These are phyloP conservation scores for Balanococcus diminutus DNA, from an alignment of 2,888 invertebrate species.

Conservation along the genomic window DNA sequence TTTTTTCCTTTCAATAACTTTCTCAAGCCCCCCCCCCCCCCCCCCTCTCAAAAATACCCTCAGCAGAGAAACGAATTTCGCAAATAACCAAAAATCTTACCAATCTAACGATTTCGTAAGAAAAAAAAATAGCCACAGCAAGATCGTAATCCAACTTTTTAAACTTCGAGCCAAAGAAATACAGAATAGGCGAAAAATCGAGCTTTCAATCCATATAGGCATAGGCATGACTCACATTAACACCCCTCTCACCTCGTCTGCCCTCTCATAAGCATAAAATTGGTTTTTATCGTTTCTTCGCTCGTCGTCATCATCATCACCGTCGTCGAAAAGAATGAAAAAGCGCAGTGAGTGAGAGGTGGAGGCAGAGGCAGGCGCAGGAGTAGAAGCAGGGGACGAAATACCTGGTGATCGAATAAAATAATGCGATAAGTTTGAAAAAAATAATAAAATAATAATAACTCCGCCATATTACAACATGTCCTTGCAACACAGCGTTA, in stretches of 20 bases:
- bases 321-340: background rate
- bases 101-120: background rate
- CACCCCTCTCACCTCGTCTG: background rate
- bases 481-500: slow-evolving; percentile 52
- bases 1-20: too few relatives aligned
- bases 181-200: too few relatives aligned
- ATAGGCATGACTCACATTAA: background rate
- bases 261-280: slow-evolving; percentile 10
- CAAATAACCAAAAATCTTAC: background rate
- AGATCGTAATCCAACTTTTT: slow-evolving; percentile 3
- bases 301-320: background rate
- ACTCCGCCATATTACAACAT: slow-evolving; percentile 48
- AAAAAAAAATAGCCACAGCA: too few relatives aligned
- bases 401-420: slow-evolving; percentile 39
- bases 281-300: slow-evolving; percentile 38
- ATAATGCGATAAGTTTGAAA: slow-evolving; percentile 47
- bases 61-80: too few relatives aligned
- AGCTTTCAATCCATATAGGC: background rate
- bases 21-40: too few relatives aligned
- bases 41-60: too few relatives aligned
- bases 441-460: slow-evolving; percentile 54
- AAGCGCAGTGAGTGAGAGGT: background rate
- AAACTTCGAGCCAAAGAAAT: background rate
- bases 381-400: too few relatives aligned
- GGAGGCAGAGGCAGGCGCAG: too few relatives aligned